phyloP scores from a whole-genome alignment of 1,140 invertebrate genomes.

The Drosophila busckii region DNA sequence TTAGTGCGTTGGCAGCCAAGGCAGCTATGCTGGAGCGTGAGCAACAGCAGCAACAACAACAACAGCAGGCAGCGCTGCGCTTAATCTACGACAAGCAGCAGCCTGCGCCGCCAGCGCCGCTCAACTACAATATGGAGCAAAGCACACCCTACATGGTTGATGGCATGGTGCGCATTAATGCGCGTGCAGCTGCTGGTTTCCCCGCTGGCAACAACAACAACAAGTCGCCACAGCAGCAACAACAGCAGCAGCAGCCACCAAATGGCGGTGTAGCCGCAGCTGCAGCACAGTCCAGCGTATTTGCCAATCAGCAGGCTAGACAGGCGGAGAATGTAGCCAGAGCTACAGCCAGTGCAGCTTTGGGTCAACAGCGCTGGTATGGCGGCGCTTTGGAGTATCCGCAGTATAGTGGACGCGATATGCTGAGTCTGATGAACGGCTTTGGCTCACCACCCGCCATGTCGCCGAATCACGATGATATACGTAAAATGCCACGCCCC shows the following conservation, averaged over 20 bases:
- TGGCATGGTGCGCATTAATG: constrained; percentile 43
- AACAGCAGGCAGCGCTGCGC: constrained; percentile 16
- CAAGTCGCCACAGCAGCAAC: constrained; percentile 25
- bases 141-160: constrained; percentile 45
- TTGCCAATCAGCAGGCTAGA: constrained; percentile 43
- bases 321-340: constrained; percentile 33
- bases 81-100: constrained; percentile 48
- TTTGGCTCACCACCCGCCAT: constrained; percentile 81
- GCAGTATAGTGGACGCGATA: constrained; percentile 56
- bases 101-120: constrained; percentile 11
- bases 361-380: constrained; percentile 62
- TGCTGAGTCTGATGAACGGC: constrained; percentile 69
- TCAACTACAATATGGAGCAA: constrained; percentile 48
- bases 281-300: constrained; percentile 47
- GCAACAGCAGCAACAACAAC: constrained; percentile 34
- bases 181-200: constrained; percentile 35
- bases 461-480: constrained; percentile 83
- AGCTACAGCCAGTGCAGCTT: constrained; percentile 16
- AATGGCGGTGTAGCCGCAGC: constrained; percentile 11
- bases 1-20: constrained; percentile 29
- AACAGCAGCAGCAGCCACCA: constrained; percentile 12
- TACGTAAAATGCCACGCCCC: constrained; percentile 86
- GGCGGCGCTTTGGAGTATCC: constrained; percentile 62
- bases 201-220: constrained; percentile 42
- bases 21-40: constrained; percentile 53